Conservation (phyloP, 2,888 invertebrate genomes). For the Esperia sulphurella region DNA sequence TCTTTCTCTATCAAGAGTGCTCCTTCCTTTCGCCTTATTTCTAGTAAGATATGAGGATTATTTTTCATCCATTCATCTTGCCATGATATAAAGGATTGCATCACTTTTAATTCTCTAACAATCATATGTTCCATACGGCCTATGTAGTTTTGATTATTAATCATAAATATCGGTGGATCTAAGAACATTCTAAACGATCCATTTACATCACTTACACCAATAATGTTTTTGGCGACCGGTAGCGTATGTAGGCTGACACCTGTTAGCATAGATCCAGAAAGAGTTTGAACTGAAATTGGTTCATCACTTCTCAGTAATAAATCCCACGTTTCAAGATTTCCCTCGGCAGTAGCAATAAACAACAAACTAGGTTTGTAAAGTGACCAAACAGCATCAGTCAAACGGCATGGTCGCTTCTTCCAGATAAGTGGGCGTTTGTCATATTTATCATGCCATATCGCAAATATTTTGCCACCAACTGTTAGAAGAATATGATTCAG, state of each 20-base stretch:
- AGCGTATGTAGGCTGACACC: conserved; percentile 80
- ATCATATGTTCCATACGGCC: conserved; percentile 65
- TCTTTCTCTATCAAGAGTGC: conserved; percentile 61
- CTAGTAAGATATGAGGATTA: conserved; percentile 54
- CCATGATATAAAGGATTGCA: conserved; percentile 77
- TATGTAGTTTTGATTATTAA: conserved; percentile 57
- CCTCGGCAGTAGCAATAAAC: conserved; percentile 85
- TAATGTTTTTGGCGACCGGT: conserved; percentile 76
- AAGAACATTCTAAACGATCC: conserved; percentile 83
- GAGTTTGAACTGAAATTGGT: conserved; percentile 82
- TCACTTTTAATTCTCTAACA: conserved; percentile 73
- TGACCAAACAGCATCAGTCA: conserved; percentile 87
- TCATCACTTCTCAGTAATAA: conserved; percentile 84
- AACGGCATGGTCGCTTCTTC: conserved; percentile 78
- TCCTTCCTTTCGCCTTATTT: conserved; percentile 63
- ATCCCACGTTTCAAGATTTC: conserved; percentile 90
- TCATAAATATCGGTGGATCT: conserved; percentile 75
- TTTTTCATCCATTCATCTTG: conserved; percentile 78
- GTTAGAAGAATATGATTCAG: conserved; percentile 82
- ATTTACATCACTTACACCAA: conserved; percentile 84
- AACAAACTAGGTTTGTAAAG: conserved; percentile 85
- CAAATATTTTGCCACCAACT: conserved; percentile 86
- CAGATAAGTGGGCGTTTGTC: conserved; percentile 81
- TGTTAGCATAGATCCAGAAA: conserved; percentile 84
- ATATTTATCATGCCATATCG: conserved; percentile 86